Percentiles rank a stretch among this genome's conserved stretches.
Evolutionary conservation across 64 coral and sea anemone species (phyloP).

Genomic region (Montipora cactus): DNA sequence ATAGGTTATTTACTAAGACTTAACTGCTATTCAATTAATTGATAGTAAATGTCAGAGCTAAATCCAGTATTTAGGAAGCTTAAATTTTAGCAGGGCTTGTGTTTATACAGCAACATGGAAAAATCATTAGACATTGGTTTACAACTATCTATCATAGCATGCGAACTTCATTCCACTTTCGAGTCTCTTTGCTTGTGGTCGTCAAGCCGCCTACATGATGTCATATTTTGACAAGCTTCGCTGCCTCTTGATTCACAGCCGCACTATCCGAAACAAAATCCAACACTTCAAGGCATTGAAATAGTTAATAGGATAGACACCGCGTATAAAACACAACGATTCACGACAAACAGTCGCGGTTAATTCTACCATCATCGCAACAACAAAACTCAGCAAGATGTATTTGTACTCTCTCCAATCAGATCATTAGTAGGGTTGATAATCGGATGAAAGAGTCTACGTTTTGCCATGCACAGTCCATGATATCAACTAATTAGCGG

Average conservation of each 20-base stretch:
- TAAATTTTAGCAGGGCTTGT: constrained; percentile 23
- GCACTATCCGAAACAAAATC: constrained; percentile 42
- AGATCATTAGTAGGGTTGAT: neutral
- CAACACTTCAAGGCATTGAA: constrained; percentile 47
- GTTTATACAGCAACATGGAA: constrained; percentile 2
- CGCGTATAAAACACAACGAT: constrained; percentile 5
- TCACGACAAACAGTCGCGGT: constrained; percentile 22
- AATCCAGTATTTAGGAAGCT: constrained; percentile 52
- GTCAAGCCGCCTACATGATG: neutral
- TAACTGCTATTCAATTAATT: constrained; percentile 68
- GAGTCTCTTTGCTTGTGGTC: neutral
- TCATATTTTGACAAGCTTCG: constrained; percentile 30
- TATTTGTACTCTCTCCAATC: neutral
- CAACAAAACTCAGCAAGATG: constrained; percentile 11
- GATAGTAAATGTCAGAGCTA: constrained; percentile 53
- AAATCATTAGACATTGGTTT: neutral
- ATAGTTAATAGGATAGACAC: constrained; percentile 41
- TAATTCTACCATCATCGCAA: neutral
- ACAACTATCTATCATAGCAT: neutral
- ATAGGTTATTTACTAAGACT: constrained; percentile 51
- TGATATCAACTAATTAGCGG: neutral
- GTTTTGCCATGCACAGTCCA: neutral
- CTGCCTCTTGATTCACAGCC: constrained; percentile 8
- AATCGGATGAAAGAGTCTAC: neutral
- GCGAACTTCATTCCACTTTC: neutral